phyloP scores from a whole-genome alignment of 2,888 invertebrate genomes.

The Sinhomidia bicolor region DNA sequence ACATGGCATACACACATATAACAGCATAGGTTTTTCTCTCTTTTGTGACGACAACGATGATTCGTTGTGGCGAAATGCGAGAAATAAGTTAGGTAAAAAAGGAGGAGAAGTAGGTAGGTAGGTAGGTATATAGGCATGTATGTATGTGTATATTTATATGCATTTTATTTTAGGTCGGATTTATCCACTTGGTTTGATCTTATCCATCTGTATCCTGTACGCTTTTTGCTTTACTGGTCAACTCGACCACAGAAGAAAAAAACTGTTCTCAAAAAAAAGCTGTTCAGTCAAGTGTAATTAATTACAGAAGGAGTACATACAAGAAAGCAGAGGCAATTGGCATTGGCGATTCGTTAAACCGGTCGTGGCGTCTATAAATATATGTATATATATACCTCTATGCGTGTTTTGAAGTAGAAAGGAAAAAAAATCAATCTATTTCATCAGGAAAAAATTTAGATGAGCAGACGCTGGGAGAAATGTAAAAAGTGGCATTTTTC shows the following conservation, averaged over 20 bases:
- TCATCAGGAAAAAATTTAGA: too few relatives aligned
- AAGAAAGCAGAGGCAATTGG: background rate
- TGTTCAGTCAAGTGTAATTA: background rate
- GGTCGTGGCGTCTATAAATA: too few relatives aligned
- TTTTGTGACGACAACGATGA: background rate
- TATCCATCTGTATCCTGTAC: background rate
- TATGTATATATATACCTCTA: too few relatives aligned
- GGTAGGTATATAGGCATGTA: too few relatives aligned
- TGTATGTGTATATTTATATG: background rate
- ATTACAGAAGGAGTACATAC: background rate
- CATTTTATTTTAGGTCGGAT: background rate
- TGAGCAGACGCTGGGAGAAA: too few relatives aligned
- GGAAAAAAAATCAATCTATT: too few relatives aligned
- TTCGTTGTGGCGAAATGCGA: background rate
- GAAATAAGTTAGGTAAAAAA: background rate
- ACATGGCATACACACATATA: background rate
- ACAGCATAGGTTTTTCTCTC: background rate
- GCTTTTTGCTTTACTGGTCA: background rate
- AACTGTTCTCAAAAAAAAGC: background rate
- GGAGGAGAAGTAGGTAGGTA: too few relatives aligned
- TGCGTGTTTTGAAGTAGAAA: too few relatives aligned
- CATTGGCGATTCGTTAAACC: background rate
- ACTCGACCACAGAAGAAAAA: too few relatives aligned
- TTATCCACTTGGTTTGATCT: background rate
- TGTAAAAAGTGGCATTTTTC: conserved; percentile 3